Evolutionary conservation across 2,888 invertebrate genomes (phyloP), one percentile per base, ranked within the genome.

Genomic region (Agrotis clavis): DNA sequence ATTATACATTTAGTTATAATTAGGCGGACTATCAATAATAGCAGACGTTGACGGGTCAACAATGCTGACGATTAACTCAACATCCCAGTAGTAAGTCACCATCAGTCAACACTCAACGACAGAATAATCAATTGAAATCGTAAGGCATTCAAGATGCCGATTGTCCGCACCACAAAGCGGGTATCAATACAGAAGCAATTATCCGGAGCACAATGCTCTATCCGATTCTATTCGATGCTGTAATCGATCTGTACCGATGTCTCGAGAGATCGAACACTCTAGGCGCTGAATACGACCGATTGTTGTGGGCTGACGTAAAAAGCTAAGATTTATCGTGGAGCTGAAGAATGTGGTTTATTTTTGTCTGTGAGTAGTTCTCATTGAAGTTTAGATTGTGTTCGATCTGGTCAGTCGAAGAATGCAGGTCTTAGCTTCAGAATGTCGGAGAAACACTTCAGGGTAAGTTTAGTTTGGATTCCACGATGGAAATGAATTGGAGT

Each of bases 131-230:
- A 83, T 83, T 69, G 57, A 83, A 67, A 74, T 74, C 69, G 68
- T 21, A 74, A 79, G 74, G 68, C 68, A 69, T 74, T 79, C 80
- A 64, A 62, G 61, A 73, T 50, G 64, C 68, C 79, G 67, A 80
- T 80, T 79, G 80, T 83, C 75, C 68, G 68, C 63, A 65, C 80
- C 69, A 80, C 75, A 79, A 78, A 76, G 74, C 82, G 65, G 83
- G 67, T 86, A 84, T 77, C 84, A 77, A 79, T 86, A 84, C 72
- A 74, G 74, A 82, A 75, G 86, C 84, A 86, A 86, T 86, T 84
- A 84, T 86, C 81, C 66, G 61, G 65, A 68, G 65, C 79, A 86
- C 86, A 84, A 84, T 84, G 72, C 79, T 79, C 66, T 83, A 74
- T 83, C 83, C 80, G 80, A 74, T 76, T 72, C 82, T 67, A 73